Conservation (phyloP, 2,888 invertebrate species). For the Elmis aenea region DNA sequence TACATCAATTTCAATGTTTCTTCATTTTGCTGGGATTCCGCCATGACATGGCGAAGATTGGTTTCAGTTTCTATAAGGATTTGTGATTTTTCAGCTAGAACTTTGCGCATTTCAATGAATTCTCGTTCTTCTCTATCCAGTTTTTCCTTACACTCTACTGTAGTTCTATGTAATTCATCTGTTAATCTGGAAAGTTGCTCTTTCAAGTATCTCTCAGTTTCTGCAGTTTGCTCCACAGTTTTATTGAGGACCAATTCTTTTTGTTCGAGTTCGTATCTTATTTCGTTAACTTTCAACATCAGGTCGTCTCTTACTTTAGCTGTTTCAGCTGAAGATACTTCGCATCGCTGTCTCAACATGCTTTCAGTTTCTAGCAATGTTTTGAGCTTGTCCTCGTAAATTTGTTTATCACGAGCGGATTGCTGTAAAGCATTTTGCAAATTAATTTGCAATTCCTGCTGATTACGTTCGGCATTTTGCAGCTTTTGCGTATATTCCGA, state of each 20-base stretch:
- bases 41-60: constrained; percentile 47
- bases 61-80: constrained; percentile 23
- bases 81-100: constrained; percentile 28
- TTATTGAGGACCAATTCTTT: constrained; percentile 48
- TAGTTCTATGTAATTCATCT: constrained; percentile 12
- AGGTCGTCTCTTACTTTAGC: constrained; percentile 16
- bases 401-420: constrained; percentile 19
- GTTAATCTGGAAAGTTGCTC: constrained; percentile 12
- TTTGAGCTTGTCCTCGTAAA: constrained; percentile 23
- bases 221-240: constrained; percentile 45
- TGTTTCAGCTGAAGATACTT: constrained; percentile 9
- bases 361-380: constrained; percentile 28
- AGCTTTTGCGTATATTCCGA: constrained; percentile 30
- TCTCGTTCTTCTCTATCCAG: constrained; percentile 19
- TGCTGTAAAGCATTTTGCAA: constrained; percentile 28
- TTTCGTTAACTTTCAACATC: constrained; percentile 18
- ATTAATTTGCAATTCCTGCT: constrained; percentile 28
- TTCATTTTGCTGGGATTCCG: constrained; percentile 32
- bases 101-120: constrained; percentile 25
- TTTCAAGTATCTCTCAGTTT: constrained; percentile 33
- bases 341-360: constrained; percentile 21
- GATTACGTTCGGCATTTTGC: constrained; percentile 26
- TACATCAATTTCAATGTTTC: constrained; percentile 10
- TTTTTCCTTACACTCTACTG: constrained; percentile 15
- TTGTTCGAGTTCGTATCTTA: constrained; percentile 46